Conservation (phyloP, 1,140 invertebrate species). For the Lineus longissimus region DNA sequence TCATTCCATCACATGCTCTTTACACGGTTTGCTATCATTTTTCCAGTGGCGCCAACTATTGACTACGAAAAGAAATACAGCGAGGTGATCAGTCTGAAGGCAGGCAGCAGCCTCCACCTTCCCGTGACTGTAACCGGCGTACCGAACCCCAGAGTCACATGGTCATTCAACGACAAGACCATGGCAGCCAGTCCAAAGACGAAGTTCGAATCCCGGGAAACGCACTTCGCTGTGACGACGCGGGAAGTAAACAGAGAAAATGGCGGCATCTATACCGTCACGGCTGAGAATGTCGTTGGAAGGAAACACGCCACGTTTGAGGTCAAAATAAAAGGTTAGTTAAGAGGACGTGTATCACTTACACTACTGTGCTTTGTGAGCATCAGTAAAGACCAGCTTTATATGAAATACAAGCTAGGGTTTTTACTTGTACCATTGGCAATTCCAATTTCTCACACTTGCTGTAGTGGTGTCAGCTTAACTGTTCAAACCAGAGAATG, state of each 20-base stretch:
- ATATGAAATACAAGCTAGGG: no score
- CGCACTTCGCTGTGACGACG: constrained; percentile 52
- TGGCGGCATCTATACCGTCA: constrained; percentile 42
- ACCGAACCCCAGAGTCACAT: constrained; percentile 74
- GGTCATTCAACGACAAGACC: constrained; percentile 54
- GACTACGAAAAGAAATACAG: constrained; percentile 43
- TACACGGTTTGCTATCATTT: constrained; percentile 16
- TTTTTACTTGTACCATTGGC: no score
- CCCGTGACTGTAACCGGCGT: constrained; percentile 75
- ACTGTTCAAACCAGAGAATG: no score
- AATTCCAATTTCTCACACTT: no score
- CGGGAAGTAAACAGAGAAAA: constrained; percentile 53
- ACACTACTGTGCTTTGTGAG: no score
- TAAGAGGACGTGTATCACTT: constrained; percentile 17
- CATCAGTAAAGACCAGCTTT: no score
- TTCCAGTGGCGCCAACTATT: constrained; percentile 32
- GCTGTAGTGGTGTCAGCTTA: no score
- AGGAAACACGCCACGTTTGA: constrained; percentile 41
- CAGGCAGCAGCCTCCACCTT: constrained; percentile 35
- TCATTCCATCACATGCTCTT: no score
- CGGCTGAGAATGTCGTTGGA: constrained; percentile 43
- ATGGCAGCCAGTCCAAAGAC: constrained; percentile 27
- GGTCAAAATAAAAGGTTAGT: constrained; percentile 36
- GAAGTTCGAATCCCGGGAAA: constrained; percentile 29
- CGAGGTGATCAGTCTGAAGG: constrained; percentile 34